Evolutionary conservation across 1,140 invertebrate genomes (phyloP).

Genomic region (Bombus consobrinus): DNA sequence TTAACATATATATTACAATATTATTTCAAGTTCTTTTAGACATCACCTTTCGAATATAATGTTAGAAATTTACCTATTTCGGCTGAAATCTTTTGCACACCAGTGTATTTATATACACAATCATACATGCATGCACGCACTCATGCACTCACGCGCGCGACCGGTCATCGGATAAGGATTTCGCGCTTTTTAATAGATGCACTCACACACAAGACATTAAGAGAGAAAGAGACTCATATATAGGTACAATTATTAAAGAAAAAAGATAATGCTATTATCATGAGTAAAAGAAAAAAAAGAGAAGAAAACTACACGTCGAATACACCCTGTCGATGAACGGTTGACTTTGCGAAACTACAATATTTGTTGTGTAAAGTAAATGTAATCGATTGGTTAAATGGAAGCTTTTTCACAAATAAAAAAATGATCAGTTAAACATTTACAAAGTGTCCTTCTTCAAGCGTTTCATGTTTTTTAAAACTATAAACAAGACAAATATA

Average conservation of each 20-base stretch:
- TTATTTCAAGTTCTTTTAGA: too few species aligned
- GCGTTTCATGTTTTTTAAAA: slow-evolving; percentile 39
- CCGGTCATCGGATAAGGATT: slow-evolving; percentile 10
- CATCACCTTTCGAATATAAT: too few species aligned
- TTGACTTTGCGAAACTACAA: slow-evolving; percentile 55
- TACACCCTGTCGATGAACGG: slow-evolving; percentile 48
- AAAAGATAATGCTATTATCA: slow-evolving; percentile 41
- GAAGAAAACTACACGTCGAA: slow-evolving; percentile 45
- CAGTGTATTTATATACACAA: background rate
- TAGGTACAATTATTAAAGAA: slow-evolving; percentile 33
- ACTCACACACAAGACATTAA: slow-evolving; percentile 41
- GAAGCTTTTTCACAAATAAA: slow-evolving; percentile 80
- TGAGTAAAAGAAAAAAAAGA: background rate
- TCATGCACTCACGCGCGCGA: slow-evolving; percentile 22
- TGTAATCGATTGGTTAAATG: slow-evolving; percentile 77
- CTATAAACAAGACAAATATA: background rate
- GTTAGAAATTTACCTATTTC: too few species aligned
- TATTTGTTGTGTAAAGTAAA: slow-evolving; percentile 77
- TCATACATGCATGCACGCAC: slow-evolving; percentile 27
- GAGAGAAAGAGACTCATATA: slow-evolving; percentile 49
- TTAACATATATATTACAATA: too few species aligned
- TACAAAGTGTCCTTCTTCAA: slow-evolving; percentile 51
- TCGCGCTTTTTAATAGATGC: slow-evolving; percentile 21
- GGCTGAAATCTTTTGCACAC: too few species aligned
- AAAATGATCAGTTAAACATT: slow-evolving; percentile 76